Conservation (phyloP, 2,888 invertebrate genomes). For the Lomographa bimaculata region DNA sequence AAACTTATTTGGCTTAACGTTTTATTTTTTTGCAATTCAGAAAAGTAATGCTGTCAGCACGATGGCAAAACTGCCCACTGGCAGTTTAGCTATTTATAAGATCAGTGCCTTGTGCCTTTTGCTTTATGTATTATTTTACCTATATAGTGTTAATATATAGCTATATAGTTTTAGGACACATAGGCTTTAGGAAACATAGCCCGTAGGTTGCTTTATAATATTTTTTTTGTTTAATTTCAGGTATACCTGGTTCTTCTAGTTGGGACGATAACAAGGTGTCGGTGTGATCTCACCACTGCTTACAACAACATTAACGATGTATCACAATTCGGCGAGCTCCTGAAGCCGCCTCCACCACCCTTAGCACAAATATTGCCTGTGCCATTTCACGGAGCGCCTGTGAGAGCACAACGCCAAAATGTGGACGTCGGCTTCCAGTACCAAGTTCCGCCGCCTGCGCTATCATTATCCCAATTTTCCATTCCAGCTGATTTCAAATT, state of each 20-base stretch:
- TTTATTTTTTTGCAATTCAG: too few relatives aligned
- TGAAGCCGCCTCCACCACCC: constrained; percentile 74
- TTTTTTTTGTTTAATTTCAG: constrained; percentile 53
- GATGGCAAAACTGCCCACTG: too few relatives aligned
- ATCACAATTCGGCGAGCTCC: constrained; percentile 61
- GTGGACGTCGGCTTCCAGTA: constrained; percentile 61
- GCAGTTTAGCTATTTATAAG: too few relatives aligned
- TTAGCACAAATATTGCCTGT: constrained; percentile 60
- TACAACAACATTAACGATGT: constrained; percentile 52
- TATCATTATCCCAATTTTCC: constrained; percentile 32
- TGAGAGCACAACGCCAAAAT: constrained; percentile 62
- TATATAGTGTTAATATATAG: too few relatives aligned
- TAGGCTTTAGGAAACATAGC: too few relatives aligned
- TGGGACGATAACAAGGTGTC: constrained; percentile 51
- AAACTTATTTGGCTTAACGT: too few relatives aligned
- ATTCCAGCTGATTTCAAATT: constrained; percentile 63
- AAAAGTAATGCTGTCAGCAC: too few relatives aligned
- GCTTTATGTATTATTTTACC: too few relatives aligned
- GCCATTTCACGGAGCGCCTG: constrained; percentile 65
- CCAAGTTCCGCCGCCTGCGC: constrained; percentile 54
- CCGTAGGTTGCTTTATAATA: too few relatives aligned
- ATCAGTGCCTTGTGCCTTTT: too few relatives aligned
- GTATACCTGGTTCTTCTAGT: constrained; percentile 59
- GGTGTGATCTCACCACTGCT: constrained; percentile 53
- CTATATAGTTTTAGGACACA: too few relatives aligned